Evolutionary conservation across 2,113 vertebrate genomes (phyloP), one percentile per base, ranked within the genome.

Genomic region (Danionella cerebrum): DNA sequence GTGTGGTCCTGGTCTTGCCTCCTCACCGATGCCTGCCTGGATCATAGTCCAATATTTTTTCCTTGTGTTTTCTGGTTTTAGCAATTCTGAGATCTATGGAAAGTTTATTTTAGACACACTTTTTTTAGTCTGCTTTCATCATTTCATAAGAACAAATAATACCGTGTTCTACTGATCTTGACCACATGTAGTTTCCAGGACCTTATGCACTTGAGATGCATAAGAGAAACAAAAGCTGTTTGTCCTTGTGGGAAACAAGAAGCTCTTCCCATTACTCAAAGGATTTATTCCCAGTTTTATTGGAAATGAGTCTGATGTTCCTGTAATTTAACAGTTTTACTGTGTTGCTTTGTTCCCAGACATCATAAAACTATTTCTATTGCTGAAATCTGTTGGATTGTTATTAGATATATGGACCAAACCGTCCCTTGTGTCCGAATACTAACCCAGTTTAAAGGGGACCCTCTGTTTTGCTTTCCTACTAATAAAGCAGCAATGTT

Each of bases 221-320:
- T 77, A 80, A 83, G 73, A 84, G 77, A 83, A 83, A 87, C 82
- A 86, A 86, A 85, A 79, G 82, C 82, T 84, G 79, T 85, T 87
- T 87, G 84, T 87, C 79, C 80, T 84, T 82, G 71, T 80, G 77
- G 74, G 77, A 76, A 57, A 66, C 53, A 60, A 59, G 44, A 67
- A 66, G 62, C 59, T 60, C 59, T 68, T 65, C 45, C 54, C 65
- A 65, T 80, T 69, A 67, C 60, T 65, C 59, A 69, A 47, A 55
- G n/a, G 35, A 70, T 62, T 39, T 33, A 70, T 62, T 70, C 54
- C 65, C 21, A 27, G 44, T 70, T 74, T 65, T 65, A 70, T 65
- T 45, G 62, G 44, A 52, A 74, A 65, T 57, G 38, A 45, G 36
- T 69, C 13, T 39, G 29, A 10, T 22, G 62, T 57, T 27, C 36